phyloP scores from a whole-genome alignment of 1,140 invertebrate species.

The Saxidomus purpurata region DNA sequence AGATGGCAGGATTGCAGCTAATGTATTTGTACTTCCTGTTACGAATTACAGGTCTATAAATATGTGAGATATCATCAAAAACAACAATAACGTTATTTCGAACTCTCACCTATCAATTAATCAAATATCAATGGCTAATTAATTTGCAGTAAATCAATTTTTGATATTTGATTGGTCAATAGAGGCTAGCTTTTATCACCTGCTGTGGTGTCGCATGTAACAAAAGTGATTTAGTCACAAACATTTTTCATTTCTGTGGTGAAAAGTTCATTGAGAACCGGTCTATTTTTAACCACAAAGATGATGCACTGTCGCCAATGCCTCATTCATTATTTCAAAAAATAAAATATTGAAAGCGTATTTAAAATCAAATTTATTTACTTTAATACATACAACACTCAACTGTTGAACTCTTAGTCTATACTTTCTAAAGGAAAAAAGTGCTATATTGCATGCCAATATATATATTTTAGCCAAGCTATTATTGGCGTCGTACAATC shows the following conservation, averaged over 20 bases:
- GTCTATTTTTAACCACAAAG: too few species aligned
- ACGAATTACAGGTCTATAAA: background rate
- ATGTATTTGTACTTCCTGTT: slow-evolving; percentile 19
- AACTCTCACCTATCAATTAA: slow-evolving; percentile 8
- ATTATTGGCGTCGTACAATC: background rate
- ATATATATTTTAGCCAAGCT: background rate
- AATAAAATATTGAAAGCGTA: too few species aligned
- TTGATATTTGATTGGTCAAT: slow-evolving; percentile 14
- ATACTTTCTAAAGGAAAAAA: too few species aligned
- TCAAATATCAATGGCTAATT: background rate
- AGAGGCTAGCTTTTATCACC: background rate
- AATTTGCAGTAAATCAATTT: slow-evolving; percentile 4
- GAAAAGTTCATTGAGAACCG: too few species aligned
- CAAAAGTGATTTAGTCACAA: background rate
- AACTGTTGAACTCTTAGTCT: too few species aligned
- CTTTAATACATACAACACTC: too few species aligned
- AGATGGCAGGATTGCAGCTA: background rate
- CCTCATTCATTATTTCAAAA: too few species aligned
- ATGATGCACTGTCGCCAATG: too few species aligned
- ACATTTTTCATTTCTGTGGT: background rate
- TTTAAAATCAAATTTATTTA: too few species aligned
- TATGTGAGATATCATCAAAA: slow-evolving; percentile 3
- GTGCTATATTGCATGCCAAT: background rate
- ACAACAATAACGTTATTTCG: slow-evolving; percentile 23
- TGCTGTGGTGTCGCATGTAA: slow-evolving; percentile 8